These are phyloP conservation scores for Streptopelia turtur DNA, from an alignment of 2,797 vertebrate species.

Conservation along the genomic window DNA sequence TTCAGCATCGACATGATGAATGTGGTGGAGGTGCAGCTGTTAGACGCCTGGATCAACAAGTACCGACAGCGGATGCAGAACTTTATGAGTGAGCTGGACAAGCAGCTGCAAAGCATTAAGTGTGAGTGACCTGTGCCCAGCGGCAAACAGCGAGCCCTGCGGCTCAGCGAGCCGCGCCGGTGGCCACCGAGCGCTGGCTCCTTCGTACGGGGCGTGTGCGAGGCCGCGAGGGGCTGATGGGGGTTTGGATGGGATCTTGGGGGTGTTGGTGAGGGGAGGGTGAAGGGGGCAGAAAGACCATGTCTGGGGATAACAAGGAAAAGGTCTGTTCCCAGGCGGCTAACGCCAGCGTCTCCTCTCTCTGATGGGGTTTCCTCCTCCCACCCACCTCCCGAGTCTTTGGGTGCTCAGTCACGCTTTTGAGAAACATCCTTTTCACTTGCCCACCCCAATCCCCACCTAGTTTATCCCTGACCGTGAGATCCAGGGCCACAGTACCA, in stretches of 20 bases:
- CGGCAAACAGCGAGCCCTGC: background rate
- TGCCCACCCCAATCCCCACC: background rate
- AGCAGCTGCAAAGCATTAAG: rapidly evolving
- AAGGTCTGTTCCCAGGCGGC: background rate
- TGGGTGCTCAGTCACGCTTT: background rate
- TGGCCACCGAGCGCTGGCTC: rapidly evolving
- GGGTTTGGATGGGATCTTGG: background rate
- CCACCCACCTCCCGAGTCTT: background rate
- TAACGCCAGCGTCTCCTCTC: background rate
- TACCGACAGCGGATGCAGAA: rapidly evolving
- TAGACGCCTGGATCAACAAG: rapidly evolving
- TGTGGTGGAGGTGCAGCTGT: rapidly evolving
- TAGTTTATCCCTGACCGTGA: background rate
- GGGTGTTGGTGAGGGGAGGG: background rate
- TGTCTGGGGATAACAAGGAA: background rate
- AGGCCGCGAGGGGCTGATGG: background rate
- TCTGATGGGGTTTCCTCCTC: background rate
- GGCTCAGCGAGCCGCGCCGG: background rate
- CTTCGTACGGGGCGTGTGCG: rapidly evolving
- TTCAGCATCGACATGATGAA: rapidly evolving
- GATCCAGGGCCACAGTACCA: background rate
- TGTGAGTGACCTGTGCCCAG: background rate
- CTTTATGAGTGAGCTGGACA: rapidly evolving
- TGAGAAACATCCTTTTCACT: background rate
- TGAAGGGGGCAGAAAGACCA: background rate